A percentile compares a stretch with the other conserved stretches of the same genome.
phyloP scores from a whole-genome alignment of 1,140 invertebrate species.

The Trichoplusia ni region DNA sequence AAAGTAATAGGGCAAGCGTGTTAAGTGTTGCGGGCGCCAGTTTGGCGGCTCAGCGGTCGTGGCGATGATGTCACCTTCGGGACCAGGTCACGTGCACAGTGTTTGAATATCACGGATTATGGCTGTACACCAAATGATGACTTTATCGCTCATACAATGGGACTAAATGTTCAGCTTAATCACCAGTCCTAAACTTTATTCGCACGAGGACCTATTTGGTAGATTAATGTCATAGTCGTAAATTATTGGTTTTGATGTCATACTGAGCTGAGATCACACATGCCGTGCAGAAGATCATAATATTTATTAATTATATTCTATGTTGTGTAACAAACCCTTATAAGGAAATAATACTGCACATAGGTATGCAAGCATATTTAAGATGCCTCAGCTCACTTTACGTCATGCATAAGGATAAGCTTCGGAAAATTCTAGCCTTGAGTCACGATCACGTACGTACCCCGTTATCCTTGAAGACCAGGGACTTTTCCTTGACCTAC shows the following conservation, averaged over 20 bases:
- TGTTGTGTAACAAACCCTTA: not conserved
- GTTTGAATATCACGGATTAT: conserved; percentile 31
- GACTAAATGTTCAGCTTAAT: conserved; percentile 4
- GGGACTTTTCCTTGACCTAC: conserved; percentile 43
- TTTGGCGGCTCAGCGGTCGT: conserved; percentile 31
- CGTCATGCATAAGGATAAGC: conserved; percentile 14
- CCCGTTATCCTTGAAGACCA: conserved; percentile 25
- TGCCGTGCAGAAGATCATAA: too few relatives aligned
- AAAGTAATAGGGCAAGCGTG: conserved; percentile 31
- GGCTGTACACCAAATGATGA: conserved; percentile 10
- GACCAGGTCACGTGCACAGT: conserved; percentile 29
- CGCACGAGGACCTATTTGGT: not conserved
- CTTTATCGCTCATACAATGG: conserved; percentile 18
- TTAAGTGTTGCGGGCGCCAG: conserved; percentile 37
- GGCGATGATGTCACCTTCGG: conserved; percentile 39
- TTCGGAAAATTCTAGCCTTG: conserved; percentile 26
- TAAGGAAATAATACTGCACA: not conserved
- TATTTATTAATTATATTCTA: not conserved
- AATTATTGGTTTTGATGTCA: too few relatives aligned
- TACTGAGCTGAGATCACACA: too few relatives aligned
- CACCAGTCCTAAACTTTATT: conserved; percentile 7
- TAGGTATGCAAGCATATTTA: not conserved
- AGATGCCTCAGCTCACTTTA: not conserved
- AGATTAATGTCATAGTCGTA: not conserved
- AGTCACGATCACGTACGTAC: conserved; percentile 31